These are phyloP conservation scores for Dendrolimus pini DNA, from an alignment of 2,888 invertebrate genomes.

Conservation along the genomic window DNA sequence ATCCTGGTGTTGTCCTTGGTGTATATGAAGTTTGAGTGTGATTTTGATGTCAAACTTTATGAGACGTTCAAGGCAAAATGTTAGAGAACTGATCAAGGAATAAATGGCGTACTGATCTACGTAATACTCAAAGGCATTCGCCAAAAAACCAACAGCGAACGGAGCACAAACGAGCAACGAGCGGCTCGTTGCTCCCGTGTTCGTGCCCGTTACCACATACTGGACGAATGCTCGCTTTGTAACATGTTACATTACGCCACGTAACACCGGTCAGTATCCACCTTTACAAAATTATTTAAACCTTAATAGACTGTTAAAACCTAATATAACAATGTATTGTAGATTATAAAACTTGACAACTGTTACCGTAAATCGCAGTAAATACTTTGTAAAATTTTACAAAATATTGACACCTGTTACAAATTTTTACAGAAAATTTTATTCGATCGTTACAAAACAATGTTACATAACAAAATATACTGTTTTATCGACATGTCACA, in stretches of 20 bases:
- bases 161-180: not conserved
- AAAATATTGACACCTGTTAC: not conserved
- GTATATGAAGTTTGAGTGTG: too few relatives aligned
- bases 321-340: too few relatives aligned
- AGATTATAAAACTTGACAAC: too few relatives aligned
- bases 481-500: constrained; percentile 7
- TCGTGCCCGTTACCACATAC: not conserved
- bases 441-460: not conserved
- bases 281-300: not conserved
- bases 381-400: not conserved
- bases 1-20: too few relatives aligned
- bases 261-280: not conserved
- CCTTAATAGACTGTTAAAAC: too few relatives aligned
- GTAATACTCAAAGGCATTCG: not conserved
- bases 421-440: not conserved
- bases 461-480: constrained; percentile 3
- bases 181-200: not conserved
- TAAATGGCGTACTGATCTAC: not conserved
- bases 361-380: too few relatives aligned
- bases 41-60: too few relatives aligned
- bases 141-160: not conserved
- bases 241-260: not conserved
- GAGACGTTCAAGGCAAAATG: too few relatives aligned
- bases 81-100: too few relatives aligned
- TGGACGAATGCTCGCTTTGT: not conserved